phyloP scores from a whole-genome alignment of 92 coral and sea anemone genomes.

The Hydrozoanthus gracilis region DNA sequence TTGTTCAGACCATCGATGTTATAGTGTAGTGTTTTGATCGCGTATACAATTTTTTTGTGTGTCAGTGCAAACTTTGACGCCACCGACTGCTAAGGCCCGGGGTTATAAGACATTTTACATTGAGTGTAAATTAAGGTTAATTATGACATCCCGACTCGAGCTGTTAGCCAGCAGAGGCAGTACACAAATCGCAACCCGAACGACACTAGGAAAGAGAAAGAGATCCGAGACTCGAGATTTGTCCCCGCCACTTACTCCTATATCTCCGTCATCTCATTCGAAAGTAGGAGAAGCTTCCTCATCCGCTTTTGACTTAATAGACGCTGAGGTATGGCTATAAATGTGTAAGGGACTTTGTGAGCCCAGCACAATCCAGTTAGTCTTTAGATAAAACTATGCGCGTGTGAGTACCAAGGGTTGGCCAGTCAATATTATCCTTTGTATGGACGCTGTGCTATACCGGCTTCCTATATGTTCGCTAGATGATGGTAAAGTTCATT shows the following conservation, averaged over 20 bases:
- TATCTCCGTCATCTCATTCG: conserved; percentile 97
- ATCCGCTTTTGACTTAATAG: conserved; percentile 94
- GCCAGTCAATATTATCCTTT: conserved; percentile 40
- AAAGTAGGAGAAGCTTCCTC: conserved; percentile 85
- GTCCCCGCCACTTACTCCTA: conserved; percentile 99
- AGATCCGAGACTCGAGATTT: conserved; percentile 89
- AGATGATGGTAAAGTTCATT: conserved; percentile 44
- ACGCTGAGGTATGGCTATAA: conserved; percentile 86
- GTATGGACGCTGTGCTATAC: conserved; percentile 3
- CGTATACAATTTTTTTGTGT: conserved; percentile 64
- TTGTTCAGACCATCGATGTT: conserved; percentile 76
- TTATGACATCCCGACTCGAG: conserved; percentile 96
- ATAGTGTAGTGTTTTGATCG: conserved; percentile 80
- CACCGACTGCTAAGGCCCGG: conserved; percentile 97
- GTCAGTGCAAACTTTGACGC: conserved; percentile 80
- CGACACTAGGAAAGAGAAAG: conserved; percentile 70
- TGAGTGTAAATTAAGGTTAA: conserved; percentile 95
- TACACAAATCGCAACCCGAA: conserved; percentile 74
- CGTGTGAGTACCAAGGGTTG: conserved; percentile 52
- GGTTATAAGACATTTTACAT: conserved; percentile 96
- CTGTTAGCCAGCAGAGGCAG: conserved; percentile 82
- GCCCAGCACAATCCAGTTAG: conserved; percentile 54
- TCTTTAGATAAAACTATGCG: conserved; percentile 48
- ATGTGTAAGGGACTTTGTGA: conserved; percentile 10
- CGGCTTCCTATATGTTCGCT: conserved; percentile 44